Conservation (phyloP, 2,797 vertebrate species). For the Acanthurus leucopareius region DNA sequence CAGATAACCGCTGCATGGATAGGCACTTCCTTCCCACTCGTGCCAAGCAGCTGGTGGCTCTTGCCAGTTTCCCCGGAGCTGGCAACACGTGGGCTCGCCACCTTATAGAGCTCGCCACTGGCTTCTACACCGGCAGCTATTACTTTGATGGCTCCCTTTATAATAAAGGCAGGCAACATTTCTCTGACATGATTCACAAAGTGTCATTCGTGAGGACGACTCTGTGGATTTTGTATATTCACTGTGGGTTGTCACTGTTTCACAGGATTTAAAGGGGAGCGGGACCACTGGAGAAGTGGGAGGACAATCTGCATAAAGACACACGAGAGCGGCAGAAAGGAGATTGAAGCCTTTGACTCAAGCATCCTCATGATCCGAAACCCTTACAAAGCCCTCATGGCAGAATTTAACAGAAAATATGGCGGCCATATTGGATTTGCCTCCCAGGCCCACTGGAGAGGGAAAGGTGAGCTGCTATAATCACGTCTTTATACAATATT, state of each 20-base stretch:
- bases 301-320: constrained; percentile 97
- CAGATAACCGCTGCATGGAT: constrained; percentile 99
- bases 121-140: constrained; percentile 97
- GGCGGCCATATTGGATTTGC: constrained; percentile 97
- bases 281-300: constrained; percentile 96
- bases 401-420: constrained; percentile 98
- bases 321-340: constrained; percentile 95
- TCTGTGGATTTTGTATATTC: constrained; percentile 9
- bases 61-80: constrained; percentile 96
- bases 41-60: constrained; percentile 91
- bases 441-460: constrained; percentile 95
- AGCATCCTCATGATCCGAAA: constrained; percentile 95
- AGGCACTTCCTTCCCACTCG: constrained; percentile 91
- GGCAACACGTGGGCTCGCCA: constrained; percentile 98
- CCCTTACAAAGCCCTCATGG: constrained; percentile 98
- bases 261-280: constrained; percentile 94
- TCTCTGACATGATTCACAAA: not conserved
- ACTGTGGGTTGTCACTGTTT: constrained; percentile 15
- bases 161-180: constrained; percentile 91
- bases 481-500: not conserved
- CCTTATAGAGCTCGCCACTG: constrained; percentile 95
- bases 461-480: constrained; percentile 89
- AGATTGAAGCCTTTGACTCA: constrained; percentile 93
- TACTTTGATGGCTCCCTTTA: constrained; percentile 99
- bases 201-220: not conserved